phyloP scores from a whole-genome alignment of 1,140 invertebrate species.

The Steinernema feltiae region DNA sequence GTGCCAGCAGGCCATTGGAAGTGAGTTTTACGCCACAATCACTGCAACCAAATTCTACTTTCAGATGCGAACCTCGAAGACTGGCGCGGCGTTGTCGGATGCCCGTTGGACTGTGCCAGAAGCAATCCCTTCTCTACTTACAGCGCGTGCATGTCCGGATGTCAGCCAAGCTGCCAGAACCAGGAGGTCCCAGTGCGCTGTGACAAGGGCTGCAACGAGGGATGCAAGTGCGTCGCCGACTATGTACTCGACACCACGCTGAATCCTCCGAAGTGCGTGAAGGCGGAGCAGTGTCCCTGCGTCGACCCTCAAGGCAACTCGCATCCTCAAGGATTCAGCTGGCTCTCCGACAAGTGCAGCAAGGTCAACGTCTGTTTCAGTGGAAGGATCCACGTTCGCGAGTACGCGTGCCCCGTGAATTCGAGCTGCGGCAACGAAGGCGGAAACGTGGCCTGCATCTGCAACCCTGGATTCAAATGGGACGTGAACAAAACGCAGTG shows the following conservation, averaged over 20 bases:
- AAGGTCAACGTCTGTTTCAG: neutral
- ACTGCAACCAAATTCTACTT: neutral
- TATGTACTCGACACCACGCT: neutral
- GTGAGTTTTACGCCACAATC: neutral
- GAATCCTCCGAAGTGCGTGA: neutral
- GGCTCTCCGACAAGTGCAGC: neutral
- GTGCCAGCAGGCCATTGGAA: neutral
- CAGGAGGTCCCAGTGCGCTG: neutral
- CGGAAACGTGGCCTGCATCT: neutral
- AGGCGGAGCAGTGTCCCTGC: neutral
- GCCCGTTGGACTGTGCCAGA: neutral
- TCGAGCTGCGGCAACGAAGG: neutral
- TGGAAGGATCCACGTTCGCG: neutral
- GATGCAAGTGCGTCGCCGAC: neutral
- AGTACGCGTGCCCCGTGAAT: neutral
- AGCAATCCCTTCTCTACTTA: neutral
- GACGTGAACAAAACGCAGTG: neutral
- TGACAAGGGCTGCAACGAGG: neutral
- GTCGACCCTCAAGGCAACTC: neutral
- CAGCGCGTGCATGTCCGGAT: neutral
- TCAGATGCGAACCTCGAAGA: neutral
- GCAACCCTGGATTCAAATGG: neutral
- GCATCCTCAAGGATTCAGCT: neutral
- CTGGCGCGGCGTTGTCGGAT: neutral
- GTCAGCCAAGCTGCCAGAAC: neutral